Conservation (phyloP, 2,797 vertebrate species). For the Poecile montanus region DNA sequence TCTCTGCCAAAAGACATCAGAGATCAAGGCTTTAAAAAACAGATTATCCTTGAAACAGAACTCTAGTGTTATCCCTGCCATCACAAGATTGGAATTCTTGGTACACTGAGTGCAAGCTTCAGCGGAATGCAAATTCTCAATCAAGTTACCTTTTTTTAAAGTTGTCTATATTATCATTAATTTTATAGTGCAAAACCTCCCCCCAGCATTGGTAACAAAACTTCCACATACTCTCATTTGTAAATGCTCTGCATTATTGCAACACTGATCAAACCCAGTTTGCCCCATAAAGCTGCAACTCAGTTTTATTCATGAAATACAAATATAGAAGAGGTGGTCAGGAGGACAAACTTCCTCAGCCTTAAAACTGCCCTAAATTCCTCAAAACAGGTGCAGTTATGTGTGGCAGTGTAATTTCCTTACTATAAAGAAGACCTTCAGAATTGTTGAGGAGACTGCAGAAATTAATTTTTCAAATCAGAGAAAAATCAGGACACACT, state of each 20-base stretch:
- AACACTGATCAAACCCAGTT: background rate
- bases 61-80: background rate
- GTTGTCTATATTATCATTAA: background rate
- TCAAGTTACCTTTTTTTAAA: background rate
- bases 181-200: background rate
- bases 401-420: background rate
- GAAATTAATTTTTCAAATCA: background rate
- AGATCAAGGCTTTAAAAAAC: constrained; percentile 19
- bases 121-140: background rate
- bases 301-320: background rate
- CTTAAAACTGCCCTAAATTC: background rate
- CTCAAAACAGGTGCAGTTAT: background rate
- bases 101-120: background rate
- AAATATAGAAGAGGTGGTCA: background rate
- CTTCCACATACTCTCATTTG: background rate
- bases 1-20: constrained; percentile 74
- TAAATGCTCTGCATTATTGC: background rate
- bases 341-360: background rate
- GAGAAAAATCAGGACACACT: background rate
- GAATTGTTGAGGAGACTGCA: background rate
- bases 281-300: background rate
- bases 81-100: background rate
- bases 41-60: background rate
- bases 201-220: background rate
- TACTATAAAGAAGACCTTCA: background rate